Evolutionary conservation across 2,797 vertebrate genomes (phyloP), one percentile per base, ranked within the genome.

Genomic region (Sebastes vulpes): DNA sequence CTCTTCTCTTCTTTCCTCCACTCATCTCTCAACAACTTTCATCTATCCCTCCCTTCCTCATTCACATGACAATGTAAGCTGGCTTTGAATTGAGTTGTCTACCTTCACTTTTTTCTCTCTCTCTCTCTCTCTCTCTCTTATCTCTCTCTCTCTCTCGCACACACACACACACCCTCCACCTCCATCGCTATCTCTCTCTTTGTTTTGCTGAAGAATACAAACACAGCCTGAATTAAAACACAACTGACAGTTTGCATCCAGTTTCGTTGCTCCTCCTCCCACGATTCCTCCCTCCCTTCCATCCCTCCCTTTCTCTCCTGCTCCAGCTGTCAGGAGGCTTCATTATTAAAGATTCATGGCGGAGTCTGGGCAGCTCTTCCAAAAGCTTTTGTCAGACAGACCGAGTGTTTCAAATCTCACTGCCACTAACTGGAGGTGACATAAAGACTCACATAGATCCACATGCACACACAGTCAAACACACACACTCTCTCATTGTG

Each of bases 301-400:
- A 23, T 52, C 48, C n/a, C 63, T 74, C 61, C 75, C 80, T 81
- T 75, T 65, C 71, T 87, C 76, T 76, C 89, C 79, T 60, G 77
- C 85, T 92, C 91, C 92, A 95, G 90, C 92, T 94, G 94, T 95
- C 94, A 95, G 86, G 85, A 94, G 88, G 87, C 91, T 93, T 95
- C 92, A 93, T 94, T 94, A 95, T 95, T 95, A 95, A 95, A 95
- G 91, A 95, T 95, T 95, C 89, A 95, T 95, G 79, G 86, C 48
- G 48, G 83, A 92, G 92, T 93, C 92, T 94, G 91, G 93, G 91
- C 90, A 93, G 93, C 89, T 93, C 83, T 60, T 94, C 88, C 92
- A 90, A 93, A 93, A 93, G 92, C 93, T 93, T 93, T 95, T 94
- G 93, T 95, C 92, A 94, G 90, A 92, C 93, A 93, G 90, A 92